These are phyloP conservation scores for Dipodomys stephensi DNA, from an alignment of 2,113 vertebrate genomes.

Conservation along the genomic window DNA sequence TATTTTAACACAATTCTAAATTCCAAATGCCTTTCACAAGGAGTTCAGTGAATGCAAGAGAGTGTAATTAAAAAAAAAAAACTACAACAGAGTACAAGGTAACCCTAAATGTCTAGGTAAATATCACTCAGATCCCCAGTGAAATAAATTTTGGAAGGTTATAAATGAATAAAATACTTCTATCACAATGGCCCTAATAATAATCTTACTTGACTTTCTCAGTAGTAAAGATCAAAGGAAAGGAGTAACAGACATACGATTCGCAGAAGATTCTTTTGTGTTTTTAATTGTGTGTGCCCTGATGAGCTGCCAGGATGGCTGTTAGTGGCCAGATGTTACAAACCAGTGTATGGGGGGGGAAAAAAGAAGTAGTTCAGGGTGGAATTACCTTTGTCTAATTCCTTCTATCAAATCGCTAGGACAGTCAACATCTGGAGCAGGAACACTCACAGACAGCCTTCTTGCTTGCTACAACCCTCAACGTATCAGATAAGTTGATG, in stretches of 20 bases:
- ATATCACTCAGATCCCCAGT: not conserved
- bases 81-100: not conserved
- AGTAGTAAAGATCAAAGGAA: not conserved
- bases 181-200: not conserved
- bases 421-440: not conserved
- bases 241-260: not conserved
- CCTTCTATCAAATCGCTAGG: not conserved
- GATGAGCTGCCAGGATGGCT: not conserved
- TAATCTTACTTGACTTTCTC: not conserved
- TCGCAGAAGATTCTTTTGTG: not conserved
- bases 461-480: too few species aligned
- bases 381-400: not conserved
- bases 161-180: not conserved
- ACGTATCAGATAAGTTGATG: too few species aligned
- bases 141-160: conserved; percentile 5
- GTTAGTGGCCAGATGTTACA: not conserved
- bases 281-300: not conserved
- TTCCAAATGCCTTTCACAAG: not conserved
- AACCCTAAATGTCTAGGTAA: not conserved
- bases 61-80: not conserved
- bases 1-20: not conserved
- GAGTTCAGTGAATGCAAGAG: not conserved
- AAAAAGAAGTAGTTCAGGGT: not conserved
- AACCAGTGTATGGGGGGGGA: not conserved
- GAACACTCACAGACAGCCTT: too few species aligned